phyloP scores from a whole-genome alignment of 2,113 vertebrate genomes.

The Merops nubicus region DNA sequence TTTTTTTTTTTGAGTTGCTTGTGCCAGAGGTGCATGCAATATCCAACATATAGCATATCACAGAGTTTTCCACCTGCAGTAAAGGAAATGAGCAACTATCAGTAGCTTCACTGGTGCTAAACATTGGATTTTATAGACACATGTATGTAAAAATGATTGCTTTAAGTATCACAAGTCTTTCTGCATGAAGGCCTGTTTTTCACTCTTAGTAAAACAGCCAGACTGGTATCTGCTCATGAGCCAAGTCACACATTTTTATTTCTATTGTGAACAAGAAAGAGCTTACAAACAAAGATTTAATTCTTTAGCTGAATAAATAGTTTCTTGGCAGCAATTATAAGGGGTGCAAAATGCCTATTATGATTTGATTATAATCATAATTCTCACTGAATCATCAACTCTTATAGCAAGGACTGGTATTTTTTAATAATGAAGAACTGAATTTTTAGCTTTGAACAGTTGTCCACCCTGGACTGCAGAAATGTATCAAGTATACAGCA shows the following conservation, averaged over 20 bases:
- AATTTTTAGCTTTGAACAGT: constrained; percentile 20
- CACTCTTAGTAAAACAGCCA: constrained; percentile 6
- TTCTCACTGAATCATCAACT: constrained; percentile 46
- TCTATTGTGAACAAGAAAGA: constrained; percentile 48
- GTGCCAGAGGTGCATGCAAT: background rate
- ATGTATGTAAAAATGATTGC: background rate
- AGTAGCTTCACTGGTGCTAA: background rate
- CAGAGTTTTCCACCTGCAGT: background rate
- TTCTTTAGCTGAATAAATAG: constrained; percentile 59
- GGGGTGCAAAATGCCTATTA: constrained; percentile 34
- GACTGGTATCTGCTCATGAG: constrained; percentile 14
- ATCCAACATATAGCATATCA: background rate
- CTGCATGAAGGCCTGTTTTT: constrained; percentile 33
- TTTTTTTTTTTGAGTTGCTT: background rate
- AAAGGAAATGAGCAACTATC: background rate
- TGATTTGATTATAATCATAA: constrained; percentile 55
- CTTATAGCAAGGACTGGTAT: constrained; percentile 18
- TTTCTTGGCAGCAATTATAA: constrained; percentile 48
- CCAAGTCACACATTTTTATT: constrained; percentile 59
- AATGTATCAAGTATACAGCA: background rate
- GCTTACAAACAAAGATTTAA: constrained; percentile 63
- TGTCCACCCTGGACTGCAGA: background rate
- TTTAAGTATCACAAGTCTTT: background rate
- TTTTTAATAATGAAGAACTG: constrained; percentile 35
- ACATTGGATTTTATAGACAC: background rate